A percentile compares a stretch with the other conserved stretches of the same genome.
These are phyloP conservation scores for Norana najaformis DNA, from an alignment of 2,888 invertebrate genomes.

Conservation along the genomic window DNA sequence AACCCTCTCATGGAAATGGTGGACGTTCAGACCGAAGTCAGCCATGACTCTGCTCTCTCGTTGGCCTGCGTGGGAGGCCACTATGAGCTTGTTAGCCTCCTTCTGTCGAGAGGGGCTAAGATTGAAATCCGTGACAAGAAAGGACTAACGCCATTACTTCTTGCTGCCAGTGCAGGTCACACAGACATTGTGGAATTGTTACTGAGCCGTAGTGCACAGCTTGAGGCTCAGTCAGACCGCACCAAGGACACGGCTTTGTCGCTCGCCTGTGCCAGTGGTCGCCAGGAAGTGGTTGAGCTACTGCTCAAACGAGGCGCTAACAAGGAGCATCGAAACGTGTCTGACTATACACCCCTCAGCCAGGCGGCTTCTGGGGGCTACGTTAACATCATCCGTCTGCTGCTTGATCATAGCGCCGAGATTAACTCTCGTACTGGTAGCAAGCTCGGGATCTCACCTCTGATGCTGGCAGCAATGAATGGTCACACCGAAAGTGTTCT, in stretches of 20 bases:
- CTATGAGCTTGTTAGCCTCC: constrained; percentile 88
- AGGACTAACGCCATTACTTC: constrained; percentile 91
- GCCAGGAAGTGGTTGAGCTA: constrained; percentile 92
- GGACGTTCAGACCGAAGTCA: constrained; percentile 96
- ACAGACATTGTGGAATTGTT: constrained; percentile 85
- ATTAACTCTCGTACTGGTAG: constrained; percentile 89
- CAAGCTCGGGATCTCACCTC: constrained; percentile 94
- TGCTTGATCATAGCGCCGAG: constrained; percentile 91
- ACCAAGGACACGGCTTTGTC: constrained; percentile 98
- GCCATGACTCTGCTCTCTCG: constrained; percentile 96
- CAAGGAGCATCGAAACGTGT: constrained; percentile 95
- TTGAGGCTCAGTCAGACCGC: constrained; percentile 97
- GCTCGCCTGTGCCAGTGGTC: constrained; percentile 93
- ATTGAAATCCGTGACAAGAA: constrained; percentile 98
- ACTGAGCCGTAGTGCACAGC: constrained; percentile 89
- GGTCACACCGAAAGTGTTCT: constrained; percentile 93
- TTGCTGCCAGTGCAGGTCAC: constrained; percentile 96
- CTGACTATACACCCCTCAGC: constrained; percentile 98
- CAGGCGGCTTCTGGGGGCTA: constrained; percentile 98
- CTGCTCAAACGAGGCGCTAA: constrained; percentile 86
- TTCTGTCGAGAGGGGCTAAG: constrained; percentile 88
- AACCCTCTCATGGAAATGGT: constrained; percentile 70
- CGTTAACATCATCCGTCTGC: constrained; percentile 92
- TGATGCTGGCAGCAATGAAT: constrained; percentile 99
- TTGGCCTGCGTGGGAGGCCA: constrained; percentile 92